Percentiles rank a stretch among this genome's conserved stretches.
Evolutionary conservation across 1,140 invertebrate genomes (phyloP).

Genomic region (Phymorhynchus buccinoides): DNA sequence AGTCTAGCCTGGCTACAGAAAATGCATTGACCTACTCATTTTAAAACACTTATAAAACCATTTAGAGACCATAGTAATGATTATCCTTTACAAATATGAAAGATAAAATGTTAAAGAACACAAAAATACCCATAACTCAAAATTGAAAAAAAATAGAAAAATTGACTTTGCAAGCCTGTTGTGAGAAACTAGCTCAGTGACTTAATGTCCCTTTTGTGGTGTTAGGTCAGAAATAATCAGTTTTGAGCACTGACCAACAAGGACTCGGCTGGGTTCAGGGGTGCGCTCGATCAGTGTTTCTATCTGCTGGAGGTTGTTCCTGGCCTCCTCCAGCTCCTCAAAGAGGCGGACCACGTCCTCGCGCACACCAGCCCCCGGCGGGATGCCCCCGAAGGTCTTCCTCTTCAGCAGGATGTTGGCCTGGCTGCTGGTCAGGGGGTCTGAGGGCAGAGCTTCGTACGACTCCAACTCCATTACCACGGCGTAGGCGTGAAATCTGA

Average conservation of each 20-base stretch:
- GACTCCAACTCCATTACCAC: constrained; percentile 72
- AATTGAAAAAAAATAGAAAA: no score
- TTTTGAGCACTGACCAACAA: constrained; percentile 52
- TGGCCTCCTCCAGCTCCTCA: constrained; percentile 72
- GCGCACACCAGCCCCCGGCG: constrained; percentile 69
- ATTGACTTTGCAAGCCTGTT: no score
- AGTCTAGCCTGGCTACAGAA: no score
- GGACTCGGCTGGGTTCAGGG: constrained; percentile 60
- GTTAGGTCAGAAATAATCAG: no score
- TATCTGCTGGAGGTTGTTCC: constrained; percentile 67
- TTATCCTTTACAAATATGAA: no score
- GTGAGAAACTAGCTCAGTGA: no score
- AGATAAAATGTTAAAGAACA: no score
- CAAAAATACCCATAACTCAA: no score
- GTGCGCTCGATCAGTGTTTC: constrained; percentile 63
- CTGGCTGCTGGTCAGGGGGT: constrained; percentile 57
- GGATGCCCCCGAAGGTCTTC: constrained; percentile 71
- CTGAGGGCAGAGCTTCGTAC: constrained; percentile 63
- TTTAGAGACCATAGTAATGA: no score
- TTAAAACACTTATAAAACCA: no score
- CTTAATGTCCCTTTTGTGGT: no score
- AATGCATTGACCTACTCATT: no score
- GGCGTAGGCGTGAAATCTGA: constrained; percentile 73
- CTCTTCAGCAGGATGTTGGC: constrained; percentile 72
- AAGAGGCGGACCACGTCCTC: constrained; percentile 72